These are phyloP conservation scores for Sternotherus odoratus DNA, from an alignment of 2,797 vertebrate species.

Conservation along the genomic window DNA sequence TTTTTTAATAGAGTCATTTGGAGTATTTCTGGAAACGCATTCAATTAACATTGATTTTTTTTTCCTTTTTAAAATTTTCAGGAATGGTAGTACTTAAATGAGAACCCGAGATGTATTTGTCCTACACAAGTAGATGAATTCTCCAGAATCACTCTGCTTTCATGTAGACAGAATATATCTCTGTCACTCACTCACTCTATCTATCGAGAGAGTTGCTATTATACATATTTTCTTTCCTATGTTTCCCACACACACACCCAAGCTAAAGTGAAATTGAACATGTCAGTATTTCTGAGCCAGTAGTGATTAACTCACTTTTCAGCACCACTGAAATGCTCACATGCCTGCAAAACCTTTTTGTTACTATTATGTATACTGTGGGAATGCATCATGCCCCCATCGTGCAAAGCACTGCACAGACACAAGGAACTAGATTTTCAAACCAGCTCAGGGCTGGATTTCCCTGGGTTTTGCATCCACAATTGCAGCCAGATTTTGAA, in stretches of 20 bases:
- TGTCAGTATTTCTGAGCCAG: background rate
- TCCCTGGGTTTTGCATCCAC: accelerated
- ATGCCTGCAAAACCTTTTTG: background rate
- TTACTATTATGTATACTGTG: background rate
- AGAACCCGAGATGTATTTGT: background rate
- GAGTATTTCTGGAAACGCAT: conserved; percentile 49
- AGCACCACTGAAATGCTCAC: background rate
- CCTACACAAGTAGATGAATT: background rate
- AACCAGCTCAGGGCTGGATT: background rate
- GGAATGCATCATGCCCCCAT: no score
- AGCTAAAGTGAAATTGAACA: background rate
- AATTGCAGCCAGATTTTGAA: background rate
- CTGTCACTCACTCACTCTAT: no score
- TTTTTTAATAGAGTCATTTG: conserved; percentile 33
- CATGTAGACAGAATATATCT: background rate
- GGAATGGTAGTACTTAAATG: background rate
- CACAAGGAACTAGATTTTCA: background rate
- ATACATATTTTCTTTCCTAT: background rate
- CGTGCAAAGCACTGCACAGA: background rate
- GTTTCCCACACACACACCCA: background rate
- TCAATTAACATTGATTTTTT: conserved; percentile 9
- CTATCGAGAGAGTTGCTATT: background rate
- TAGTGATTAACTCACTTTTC: background rate
- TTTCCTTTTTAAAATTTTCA: background rate
- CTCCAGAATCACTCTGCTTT: background rate